phyloP scores from a whole-genome alignment of 2,113 vertebrate species.

The Zapornia atra region DNA sequence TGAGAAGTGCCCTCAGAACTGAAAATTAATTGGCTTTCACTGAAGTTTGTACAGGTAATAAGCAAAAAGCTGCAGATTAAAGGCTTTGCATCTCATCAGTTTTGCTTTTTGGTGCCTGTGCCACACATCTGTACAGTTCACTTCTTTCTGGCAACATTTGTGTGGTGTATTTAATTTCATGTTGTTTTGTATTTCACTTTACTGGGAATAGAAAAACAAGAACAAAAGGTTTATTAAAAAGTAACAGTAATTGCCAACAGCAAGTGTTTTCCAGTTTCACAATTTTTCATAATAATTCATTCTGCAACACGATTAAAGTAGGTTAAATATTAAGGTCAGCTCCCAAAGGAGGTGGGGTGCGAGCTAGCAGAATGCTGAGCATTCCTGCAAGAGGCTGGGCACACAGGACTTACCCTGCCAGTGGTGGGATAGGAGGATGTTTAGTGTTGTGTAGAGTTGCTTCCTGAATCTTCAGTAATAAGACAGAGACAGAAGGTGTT shows the following conservation, averaged over 20 bases:
- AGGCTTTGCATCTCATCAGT: not conserved
- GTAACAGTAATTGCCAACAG: slow-evolving; percentile 7
- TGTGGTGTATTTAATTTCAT: slow-evolving; percentile 14
- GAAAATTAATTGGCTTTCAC: slow-evolving; percentile 61
- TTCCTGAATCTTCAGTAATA: not conserved
- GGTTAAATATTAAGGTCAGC: slow-evolving; percentile 35
- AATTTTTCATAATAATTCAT: slow-evolving; percentile 20
- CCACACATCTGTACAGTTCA: not conserved
- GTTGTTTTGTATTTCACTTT: slow-evolving; percentile 43
- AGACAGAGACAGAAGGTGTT: not conserved
- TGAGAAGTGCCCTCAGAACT: not conserved
- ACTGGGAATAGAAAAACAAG: slow-evolving; percentile 35
- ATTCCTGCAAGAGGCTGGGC: slow-evolving; percentile 25
- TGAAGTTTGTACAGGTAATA: slow-evolving; percentile 26
- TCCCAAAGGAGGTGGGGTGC: not conserved
- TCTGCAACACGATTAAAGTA: slow-evolving; percentile 8
- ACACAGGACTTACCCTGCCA: not conserved
- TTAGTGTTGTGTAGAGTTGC: not conserved
- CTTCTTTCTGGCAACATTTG: not conserved
- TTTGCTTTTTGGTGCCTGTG: not conserved
- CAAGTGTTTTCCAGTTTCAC: slow-evolving; percentile 3
- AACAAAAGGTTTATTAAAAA: slow-evolving; percentile 23
- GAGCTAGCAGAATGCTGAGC: not conserved
- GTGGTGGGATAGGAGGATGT: not conserved
- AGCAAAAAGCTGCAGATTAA: slow-evolving; percentile 35